A percentile compares a stretch with the other conserved stretches of the same genome.
Conservation (phyloP, 2,888 invertebrate genomes). For the Caradrina kadenii region DNA sequence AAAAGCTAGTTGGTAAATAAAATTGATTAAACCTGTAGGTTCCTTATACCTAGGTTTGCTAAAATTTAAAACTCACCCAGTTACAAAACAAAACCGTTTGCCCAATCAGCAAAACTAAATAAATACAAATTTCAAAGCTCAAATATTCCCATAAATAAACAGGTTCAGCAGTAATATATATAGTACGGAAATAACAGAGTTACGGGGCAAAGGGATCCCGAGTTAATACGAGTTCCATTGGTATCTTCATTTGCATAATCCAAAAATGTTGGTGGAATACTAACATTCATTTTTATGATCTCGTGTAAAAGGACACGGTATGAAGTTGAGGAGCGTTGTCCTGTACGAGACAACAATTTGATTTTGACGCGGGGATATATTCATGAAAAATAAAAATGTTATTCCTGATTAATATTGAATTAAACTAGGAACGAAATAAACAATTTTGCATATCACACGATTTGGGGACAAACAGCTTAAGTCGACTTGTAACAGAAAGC, state of each 20-base stretch:
- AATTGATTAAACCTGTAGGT: too few species aligned
- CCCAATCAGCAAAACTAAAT: constrained; percentile 27
- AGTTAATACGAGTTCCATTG: constrained; percentile 59
- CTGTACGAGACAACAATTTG: constrained; percentile 62
- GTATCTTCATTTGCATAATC: constrained; percentile 57
- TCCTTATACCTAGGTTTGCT: neutral
- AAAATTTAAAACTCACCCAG: neutral
- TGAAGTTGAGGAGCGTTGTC: constrained; percentile 30
- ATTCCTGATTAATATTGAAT: constrained; percentile 60
- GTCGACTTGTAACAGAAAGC: too few species aligned
- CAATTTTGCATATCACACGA: constrained; percentile 6
- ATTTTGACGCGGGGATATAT: constrained; percentile 62
- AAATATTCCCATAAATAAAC: constrained; percentile 46
- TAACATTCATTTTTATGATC: constrained; percentile 61
- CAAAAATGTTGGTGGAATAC: constrained; percentile 55
- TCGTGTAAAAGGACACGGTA: constrained; percentile 43
- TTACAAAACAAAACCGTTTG: constrained; percentile 19
- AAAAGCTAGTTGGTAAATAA: too few species aligned
- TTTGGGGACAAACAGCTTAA: constrained; percentile 14
- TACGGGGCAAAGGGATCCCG: constrained; percentile 45
- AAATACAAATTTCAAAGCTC: constrained; percentile 26
- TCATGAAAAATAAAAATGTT: constrained; percentile 70
- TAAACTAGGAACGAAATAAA: constrained; percentile 28
- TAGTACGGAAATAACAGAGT: constrained; percentile 42
- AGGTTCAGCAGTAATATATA: constrained; percentile 30